Evolutionary conservation across 1,140 invertebrate genomes (phyloP), one percentile per base, ranked within the genome.

Genomic region (Pogonognathellus flavescens): DNA sequence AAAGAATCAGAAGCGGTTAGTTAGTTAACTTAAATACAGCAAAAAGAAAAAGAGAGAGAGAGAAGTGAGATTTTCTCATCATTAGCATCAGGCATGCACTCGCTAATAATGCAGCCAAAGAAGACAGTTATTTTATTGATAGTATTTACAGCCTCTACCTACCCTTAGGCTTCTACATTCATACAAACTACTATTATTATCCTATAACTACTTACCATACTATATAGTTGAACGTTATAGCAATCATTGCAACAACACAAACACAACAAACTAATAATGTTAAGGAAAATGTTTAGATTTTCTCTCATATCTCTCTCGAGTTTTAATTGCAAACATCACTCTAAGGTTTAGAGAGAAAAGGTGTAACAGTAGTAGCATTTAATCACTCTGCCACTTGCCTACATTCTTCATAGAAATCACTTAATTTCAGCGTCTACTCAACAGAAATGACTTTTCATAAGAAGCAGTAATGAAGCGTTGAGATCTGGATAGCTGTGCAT

Each of bases 51-150:
- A 76, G 31, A 49, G 41, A 76, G 16, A 14, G 16, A 31, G 31
- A 76, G 70, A 76, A 31, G 41, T 50, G 70, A 76, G 25, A 76
- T 76, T 76, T 76, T 76, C 70, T 76, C 70, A 76, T 76, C 70
- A 76, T 76, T 76, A 76, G 41, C 49, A 18, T 13, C n/a, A 76
- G 31, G 41, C 41, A 76, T 66, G 62, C 62, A 66, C 11, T 66
- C 14, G 14, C 20, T 66, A 25, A 14, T 66, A 66, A 66, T 66
- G 62, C 22, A 66, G 25, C 20, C 22, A 66, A 10, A 10, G 31
- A 41, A 41, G 31, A 25, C 62, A 66, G 62, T 66, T 66, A 66
- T 66, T 25, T 25, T 25, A 66, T 31, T 14, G 20, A 25, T 20
- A 25, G 22, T 25, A 66, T 66, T 66, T 66, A 66, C 62, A 66